These are phyloP conservation scores for Smittia aterrima DNA, from an alignment of 2,888 invertebrate species.

Conservation along the genomic window DNA sequence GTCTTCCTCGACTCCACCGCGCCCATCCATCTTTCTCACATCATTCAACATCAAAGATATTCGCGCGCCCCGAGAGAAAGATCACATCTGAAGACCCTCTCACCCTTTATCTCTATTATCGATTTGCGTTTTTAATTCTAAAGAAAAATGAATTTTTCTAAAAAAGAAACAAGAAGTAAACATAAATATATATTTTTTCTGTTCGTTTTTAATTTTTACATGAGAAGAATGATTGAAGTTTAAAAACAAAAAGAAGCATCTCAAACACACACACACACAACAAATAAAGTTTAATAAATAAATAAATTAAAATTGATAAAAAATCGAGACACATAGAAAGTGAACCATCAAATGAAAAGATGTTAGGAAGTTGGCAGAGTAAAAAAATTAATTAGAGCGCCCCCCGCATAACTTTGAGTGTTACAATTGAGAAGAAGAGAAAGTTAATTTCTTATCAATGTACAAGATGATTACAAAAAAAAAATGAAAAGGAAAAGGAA, in stretches of 20 bases:
- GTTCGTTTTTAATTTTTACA: neutral
- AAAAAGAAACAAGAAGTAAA: neutral
- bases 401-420: neutral
- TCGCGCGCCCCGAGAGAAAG: neutral
- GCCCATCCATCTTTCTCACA: neutral
- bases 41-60: neutral
- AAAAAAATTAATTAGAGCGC: no score
- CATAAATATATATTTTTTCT: neutral
- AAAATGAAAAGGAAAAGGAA: neutral
- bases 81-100: neutral
- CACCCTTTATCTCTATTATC: neutral
- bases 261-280: neutral
- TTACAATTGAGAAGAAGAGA: conserved; percentile 13
- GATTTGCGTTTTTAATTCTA: conserved; percentile 5
- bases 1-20: neutral
- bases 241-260: neutral
- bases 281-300: neutral
- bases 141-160: neutral
- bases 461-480: conserved; percentile 23
- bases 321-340: neutral
- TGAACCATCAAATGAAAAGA: conserved; percentile 10
- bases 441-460: conserved; percentile 13
- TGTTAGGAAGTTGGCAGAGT: no score
- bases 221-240: conserved; percentile 1
- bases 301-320: conserved; percentile 19